Conservation (phyloP, 2,113 vertebrate genomes). For the Percina caprodes region DNA sequence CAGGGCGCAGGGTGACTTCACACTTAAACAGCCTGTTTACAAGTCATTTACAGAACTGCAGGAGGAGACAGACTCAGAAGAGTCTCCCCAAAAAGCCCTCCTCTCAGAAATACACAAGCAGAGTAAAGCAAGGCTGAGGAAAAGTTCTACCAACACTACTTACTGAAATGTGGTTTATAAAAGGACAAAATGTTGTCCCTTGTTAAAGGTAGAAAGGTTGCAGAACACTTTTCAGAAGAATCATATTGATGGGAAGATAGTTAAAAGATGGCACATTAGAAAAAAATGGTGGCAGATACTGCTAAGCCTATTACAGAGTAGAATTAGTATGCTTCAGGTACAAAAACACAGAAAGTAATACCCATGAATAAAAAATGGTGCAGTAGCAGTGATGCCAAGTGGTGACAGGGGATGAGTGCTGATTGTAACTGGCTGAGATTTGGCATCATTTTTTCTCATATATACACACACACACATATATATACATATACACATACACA, state of each 20-base stretch:
- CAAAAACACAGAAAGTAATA: constrained; percentile 24
- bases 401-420: constrained; percentile 54
- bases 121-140: constrained; percentile 20
- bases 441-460: no score
- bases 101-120: constrained; percentile 40
- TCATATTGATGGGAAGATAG: not conserved
- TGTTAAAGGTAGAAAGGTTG: no score
- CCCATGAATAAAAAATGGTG: constrained; percentile 73
- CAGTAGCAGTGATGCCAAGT: constrained; percentile 49
- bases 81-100: constrained; percentile 44
- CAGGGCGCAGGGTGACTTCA: constrained; percentile 71
- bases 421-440: no score
- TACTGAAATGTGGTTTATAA: constrained; percentile 4
- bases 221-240: not conserved
- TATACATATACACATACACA: no score
- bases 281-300: constrained; percentile 30
- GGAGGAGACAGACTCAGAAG: constrained; percentile 44
- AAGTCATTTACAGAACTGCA: constrained; percentile 68
- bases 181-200: not conserved
- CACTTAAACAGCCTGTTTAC: constrained; percentile 79
- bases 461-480: no score
- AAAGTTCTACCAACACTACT: not conserved
- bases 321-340: constrained; percentile 45
- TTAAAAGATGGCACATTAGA: no score
- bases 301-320: constrained; percentile 24